phyloP scores from a whole-genome alignment of 2,113 vertebrate species.

The Dendropsophus ebraccatus region DNA sequence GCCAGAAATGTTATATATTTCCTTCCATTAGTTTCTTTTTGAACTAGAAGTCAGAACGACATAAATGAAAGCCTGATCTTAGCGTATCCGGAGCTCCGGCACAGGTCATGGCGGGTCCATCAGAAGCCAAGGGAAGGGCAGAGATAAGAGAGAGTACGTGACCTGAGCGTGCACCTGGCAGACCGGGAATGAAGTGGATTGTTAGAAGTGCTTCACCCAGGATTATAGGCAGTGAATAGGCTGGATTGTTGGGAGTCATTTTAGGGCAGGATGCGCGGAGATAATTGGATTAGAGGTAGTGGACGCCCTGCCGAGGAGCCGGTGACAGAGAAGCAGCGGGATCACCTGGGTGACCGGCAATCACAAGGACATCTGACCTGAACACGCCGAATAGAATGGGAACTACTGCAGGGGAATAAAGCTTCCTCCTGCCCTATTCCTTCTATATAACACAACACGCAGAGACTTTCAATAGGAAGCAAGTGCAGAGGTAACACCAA shows the following conservation, averaged over 20 bases:
- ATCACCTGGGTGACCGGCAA: not conserved
- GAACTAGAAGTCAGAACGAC: not conserved
- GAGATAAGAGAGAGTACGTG: not conserved
- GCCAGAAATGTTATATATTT: too few relatives aligned
- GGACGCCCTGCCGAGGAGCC: not conserved
- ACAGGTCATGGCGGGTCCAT: not conserved
- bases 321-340: not conserved
- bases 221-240: not conserved
- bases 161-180: not conserved
- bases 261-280: not conserved
- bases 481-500: too few relatives aligned
- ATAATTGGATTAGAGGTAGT: conserved; percentile 40
- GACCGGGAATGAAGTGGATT: not conserved
- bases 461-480: not conserved
- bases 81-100: not conserved
- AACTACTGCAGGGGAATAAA: conserved; percentile 7
- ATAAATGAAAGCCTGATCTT: not conserved
- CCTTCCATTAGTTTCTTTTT: too few relatives aligned
- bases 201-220: not conserved
- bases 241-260: conserved; percentile 13
- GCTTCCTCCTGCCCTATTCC: too few relatives aligned
- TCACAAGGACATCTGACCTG: conserved; percentile 22
- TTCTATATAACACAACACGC: not conserved
- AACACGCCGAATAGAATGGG: too few relatives aligned
- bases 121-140: not conserved